A percentile compares a stretch with the other conserved stretches of the same genome.
Evolutionary conservation across 1,140 invertebrate genomes (phyloP).

Genomic region (Anastrepha obliqua): DNA sequence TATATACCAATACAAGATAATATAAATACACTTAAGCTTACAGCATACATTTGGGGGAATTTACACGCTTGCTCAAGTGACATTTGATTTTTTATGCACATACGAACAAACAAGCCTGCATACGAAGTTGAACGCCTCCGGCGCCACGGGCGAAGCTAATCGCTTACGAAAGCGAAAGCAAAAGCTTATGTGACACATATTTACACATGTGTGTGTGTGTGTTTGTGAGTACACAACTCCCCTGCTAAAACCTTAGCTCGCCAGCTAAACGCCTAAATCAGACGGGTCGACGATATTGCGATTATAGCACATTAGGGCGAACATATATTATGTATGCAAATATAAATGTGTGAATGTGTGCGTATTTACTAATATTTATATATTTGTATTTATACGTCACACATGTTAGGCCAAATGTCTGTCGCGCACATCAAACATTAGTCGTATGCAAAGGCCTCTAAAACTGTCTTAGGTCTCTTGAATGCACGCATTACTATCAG

Average conservation of each 20-base stretch:
- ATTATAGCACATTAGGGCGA: background rate
- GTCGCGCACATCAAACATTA: constrained; percentile 10
- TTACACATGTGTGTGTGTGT: background rate
- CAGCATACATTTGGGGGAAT: background rate
- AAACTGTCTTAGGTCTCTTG: no score
- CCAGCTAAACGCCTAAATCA: background rate
- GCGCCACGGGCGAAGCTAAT: background rate
- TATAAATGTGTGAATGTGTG: background rate
- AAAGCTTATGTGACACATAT: no score
- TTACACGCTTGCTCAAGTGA: background rate
- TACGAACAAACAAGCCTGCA: background rate
- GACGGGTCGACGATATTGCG: background rate
- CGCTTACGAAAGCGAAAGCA: background rate
- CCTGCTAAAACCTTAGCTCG: no score
- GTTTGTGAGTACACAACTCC: no score
- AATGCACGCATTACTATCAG: no score
- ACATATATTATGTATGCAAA: background rate
- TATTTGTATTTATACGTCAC: background rate
- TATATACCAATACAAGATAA: background rate
- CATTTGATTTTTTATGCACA: background rate
- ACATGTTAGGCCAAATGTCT: background rate
- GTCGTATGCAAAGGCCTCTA: background rate
- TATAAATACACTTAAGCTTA: background rate
- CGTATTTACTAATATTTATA: background rate
- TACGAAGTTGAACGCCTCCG: background rate